A percentile compares a stretch with the other conserved stretches of the same genome.
Conservation (phyloP, 2,113 vertebrate genomes). For the Smithornis capensis region DNA sequence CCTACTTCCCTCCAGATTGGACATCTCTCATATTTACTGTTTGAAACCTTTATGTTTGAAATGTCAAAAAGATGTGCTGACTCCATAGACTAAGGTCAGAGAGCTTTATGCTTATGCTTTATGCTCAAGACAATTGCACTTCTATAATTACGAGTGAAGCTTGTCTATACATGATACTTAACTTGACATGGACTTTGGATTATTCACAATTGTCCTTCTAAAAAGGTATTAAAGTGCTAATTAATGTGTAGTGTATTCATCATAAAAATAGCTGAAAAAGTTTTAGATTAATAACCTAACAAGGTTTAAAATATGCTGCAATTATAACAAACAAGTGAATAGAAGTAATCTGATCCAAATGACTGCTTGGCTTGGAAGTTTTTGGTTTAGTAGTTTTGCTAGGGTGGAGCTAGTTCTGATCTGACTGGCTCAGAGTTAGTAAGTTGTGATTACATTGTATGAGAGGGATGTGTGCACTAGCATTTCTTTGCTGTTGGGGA, state of each 20-base stretch:
- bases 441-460: not conserved
- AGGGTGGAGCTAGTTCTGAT: not conserved
- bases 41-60: not conserved
- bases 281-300: not conserved
- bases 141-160: not conserved
- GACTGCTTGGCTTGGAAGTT: not conserved
- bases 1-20: not conserved
- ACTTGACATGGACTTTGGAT: not conserved
- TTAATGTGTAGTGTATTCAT: not conserved
- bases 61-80: not conserved
- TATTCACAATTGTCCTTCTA: not conserved
- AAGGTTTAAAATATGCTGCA: not conserved
- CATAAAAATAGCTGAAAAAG: not conserved
- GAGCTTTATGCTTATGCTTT: not conserved
- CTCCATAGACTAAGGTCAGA: not conserved
- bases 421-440: not conserved
- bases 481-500: not conserved
- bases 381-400: not conserved
- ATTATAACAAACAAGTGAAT: not conserved
- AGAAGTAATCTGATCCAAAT: not conserved
- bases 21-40: not conserved
- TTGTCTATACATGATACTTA: not conserved
- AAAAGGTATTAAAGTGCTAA: not conserved
- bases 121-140: not conserved
- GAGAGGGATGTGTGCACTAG: not conserved